A percentile compares a stretch with the other conserved stretches of the same genome.
These are phyloP conservation scores for Masticophis lateralis DNA, from an alignment of 2,797 vertebrate genomes.

Conservation along the genomic window DNA sequence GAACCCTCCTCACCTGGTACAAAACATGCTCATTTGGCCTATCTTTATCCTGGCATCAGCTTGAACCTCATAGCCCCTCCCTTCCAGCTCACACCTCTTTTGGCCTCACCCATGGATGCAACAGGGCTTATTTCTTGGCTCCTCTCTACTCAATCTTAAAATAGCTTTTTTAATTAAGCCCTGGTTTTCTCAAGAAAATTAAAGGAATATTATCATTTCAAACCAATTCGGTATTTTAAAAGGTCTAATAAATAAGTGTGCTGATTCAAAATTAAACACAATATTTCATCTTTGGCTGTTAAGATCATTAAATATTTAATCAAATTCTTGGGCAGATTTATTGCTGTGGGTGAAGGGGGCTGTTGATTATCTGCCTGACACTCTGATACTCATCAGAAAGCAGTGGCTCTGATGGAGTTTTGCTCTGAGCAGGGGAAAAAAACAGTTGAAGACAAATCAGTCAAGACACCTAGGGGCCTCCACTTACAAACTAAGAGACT, in stretches of 20 bases:
- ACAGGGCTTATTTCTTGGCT: neutral
- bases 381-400: neutral
- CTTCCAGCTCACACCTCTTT: slow-evolving; percentile 1
- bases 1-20: neutral
- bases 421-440: neutral
- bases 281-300: slow-evolving; percentile 59
- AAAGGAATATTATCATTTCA: slow-evolving; percentile 60
- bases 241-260: slow-evolving; percentile 56
- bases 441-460: slow-evolving; percentile 1
- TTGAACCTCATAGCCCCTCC: neutral
- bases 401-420: neutral
- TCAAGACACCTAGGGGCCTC: neutral
- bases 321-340: slow-evolving; percentile 46
- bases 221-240: slow-evolving; percentile 59
- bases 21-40: neutral
- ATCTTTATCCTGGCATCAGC: slow-evolving; percentile 2
- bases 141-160: slow-evolving; percentile 48
- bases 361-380: slow-evolving; percentile 14
- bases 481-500: neutral
- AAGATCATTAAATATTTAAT: slow-evolving; percentile 67
- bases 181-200: slow-evolving; percentile 63
- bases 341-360: slow-evolving; percentile 27
- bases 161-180: slow-evolving; percentile 57
- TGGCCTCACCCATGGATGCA: neutral
- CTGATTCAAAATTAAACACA: slow-evolving; percentile 64